These are phyloP conservation scores for Phylloscopus trochiloides DNA, from an alignment of 2,113 vertebrate species.

Conservation along the genomic window DNA sequence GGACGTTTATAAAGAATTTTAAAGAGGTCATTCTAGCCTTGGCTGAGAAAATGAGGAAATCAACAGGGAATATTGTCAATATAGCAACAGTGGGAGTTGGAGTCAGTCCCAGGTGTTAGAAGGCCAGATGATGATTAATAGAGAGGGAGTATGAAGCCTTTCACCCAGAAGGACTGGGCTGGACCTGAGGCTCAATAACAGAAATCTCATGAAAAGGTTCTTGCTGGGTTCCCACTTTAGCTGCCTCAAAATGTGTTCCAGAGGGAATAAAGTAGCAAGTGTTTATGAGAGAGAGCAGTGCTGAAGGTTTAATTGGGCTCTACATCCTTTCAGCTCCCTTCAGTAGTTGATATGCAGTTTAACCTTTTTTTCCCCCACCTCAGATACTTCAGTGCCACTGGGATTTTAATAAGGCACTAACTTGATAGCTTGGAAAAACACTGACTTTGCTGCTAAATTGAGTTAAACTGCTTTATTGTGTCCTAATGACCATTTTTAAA, in stretches of 20 bases:
- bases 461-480: conserved; percentile 53
- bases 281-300: conserved; percentile 67
- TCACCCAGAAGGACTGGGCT: conserved; percentile 76
- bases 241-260: conserved; percentile 70
- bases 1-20: conserved; percentile 94
- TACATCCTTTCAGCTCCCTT: conserved; percentile 72
- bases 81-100: conserved; percentile 80
- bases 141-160: conserved; percentile 71
- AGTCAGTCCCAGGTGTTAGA: conserved; percentile 81
- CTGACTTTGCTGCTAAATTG: conserved; percentile 51
- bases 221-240: conserved; percentile 74
- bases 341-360: conserved; percentile 79
- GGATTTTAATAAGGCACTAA: conserved; percentile 69
- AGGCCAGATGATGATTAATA: conserved; percentile 80
- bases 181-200: conserved; percentile 72
- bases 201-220: conserved; percentile 72
- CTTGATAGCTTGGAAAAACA: conserved; percentile 62
- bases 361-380: conserved; percentile 76
- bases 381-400: conserved; percentile 58
- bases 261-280: conserved; percentile 75
- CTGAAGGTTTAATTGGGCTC: conserved; percentile 85
- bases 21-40: conserved; percentile 86
- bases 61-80: conserved; percentile 88
- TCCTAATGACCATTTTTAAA: conserved; percentile 30
- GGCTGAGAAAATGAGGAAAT: conserved; percentile 86